Base-by-base conservation (phyloP, 2,888 invertebrate species). In the Drosophila mayaguana region DNA sequence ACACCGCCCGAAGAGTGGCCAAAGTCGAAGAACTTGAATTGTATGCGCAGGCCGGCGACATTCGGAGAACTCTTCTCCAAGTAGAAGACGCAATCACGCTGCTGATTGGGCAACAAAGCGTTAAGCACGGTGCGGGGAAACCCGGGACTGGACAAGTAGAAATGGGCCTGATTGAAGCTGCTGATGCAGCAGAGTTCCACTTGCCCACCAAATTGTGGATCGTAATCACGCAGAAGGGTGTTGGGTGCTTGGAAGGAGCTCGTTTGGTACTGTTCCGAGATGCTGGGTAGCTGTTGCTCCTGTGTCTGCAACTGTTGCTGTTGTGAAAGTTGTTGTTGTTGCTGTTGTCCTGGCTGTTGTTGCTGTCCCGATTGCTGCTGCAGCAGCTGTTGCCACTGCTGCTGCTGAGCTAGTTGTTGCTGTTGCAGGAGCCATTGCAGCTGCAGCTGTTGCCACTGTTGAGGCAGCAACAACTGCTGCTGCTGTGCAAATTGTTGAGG, bases 71-170 rank as follows among this genome's bases (percentile, higher is more conserved):
- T 91, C 84, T 93, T 94, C 48, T 93, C 92, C 50, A 95, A 93
- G 14, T 92, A 91, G 78, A 94, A 94, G 16, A 92, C 83, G 75
- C 95, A 95, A 60, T 94, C 94, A 2, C 88, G 90, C 12, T 91
- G 91, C 38, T 87, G 89, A 46, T 90, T 81, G 22, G 89, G 91
- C 57, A 91, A 54, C 56, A 91, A 53, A 3, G 85, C 88, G 22
- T 85, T 90, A n/a, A 92, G 91, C 2, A 91, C 88, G 4, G 91
- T 92, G 54, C 92, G 92, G 0, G 95, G 95, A 87, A 95, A 95
- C 18, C 94, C 94, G 1, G 95, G 95, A 91, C 94, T 95, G 1
- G 94, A 90, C 3, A 95, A 75, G 40, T 94, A 91, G 80, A 95
- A 94, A 62, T 92, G 91, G 64, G 92, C 93, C 20, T 93, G 91